These are phyloP conservation scores for Euplagia quadripunctaria DNA, from an alignment of 2,888 invertebrate species.

Conservation along the genomic window DNA sequence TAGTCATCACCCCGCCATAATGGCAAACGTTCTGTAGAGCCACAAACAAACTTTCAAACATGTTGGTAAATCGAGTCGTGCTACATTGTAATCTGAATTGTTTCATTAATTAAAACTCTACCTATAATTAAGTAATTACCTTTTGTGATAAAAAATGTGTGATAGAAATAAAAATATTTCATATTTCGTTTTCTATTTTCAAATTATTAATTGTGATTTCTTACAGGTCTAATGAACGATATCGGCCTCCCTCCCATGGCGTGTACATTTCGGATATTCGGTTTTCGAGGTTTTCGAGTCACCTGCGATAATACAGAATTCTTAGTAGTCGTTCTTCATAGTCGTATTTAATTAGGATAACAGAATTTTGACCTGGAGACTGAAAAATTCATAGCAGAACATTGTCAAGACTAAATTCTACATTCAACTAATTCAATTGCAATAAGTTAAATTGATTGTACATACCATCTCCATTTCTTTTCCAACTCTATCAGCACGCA, in stretches of 20 bases:
- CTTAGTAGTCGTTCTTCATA: background rate
- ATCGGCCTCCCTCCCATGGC: background rate
- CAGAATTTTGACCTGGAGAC: background rate
- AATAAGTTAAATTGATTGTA: background rate
- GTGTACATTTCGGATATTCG: background rate
- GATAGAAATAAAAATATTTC: too few relatives aligned
- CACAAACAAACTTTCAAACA: too few relatives aligned
- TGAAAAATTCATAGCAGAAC: background rate
- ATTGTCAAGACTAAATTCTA: background rate
- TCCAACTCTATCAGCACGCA: background rate
- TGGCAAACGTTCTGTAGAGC: too few relatives aligned
- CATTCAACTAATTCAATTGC: background rate
- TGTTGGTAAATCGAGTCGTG: too few relatives aligned
- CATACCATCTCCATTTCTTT: background rate
- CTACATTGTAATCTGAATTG: too few relatives aligned
- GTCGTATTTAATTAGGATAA: background rate
- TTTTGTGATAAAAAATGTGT: too few relatives aligned
- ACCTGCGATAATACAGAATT: background rate
- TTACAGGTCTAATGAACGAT: background rate
- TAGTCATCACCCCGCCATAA: too few relatives aligned
- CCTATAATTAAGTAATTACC: too few relatives aligned
- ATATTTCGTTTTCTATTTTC: too few relatives aligned
- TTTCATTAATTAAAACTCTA: too few relatives aligned
- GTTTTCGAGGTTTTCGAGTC: background rate
- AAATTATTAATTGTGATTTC: background rate